Evolutionary conservation across 2,888 invertebrate species (phyloP).

Genomic region (Microplitis manilae): DNA sequence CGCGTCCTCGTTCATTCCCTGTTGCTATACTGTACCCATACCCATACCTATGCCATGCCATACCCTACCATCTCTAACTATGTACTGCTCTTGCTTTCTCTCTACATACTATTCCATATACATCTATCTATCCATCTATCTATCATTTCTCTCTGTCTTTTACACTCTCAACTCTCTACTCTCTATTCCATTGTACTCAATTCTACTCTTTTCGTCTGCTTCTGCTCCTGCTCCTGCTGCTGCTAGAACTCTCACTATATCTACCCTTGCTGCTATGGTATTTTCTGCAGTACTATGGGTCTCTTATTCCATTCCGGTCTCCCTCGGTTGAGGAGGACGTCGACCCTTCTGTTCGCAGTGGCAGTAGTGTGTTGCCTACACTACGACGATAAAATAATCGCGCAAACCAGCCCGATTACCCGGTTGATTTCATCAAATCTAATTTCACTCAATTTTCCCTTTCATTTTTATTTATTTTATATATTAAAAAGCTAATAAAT

Average conservation of each 20-base stretch:
- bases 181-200: slow-evolving; percentile 3
- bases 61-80: neutral
- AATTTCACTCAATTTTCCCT: slow-evolving; percentile 1
- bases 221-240: neutral
- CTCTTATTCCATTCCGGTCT: neutral
- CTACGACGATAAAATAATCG: slow-evolving; percentile 34
- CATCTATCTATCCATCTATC: neutral
- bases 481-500: too few relatives aligned
- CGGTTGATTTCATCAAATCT: slow-evolving; percentile 29
- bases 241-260: neutral
- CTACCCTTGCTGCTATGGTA: neutral
- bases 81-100: neutral
- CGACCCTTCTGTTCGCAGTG: slow-evolving; percentile 23
- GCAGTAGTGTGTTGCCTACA: slow-evolving; percentile 7
- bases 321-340: slow-evolving; percentile 25
- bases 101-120: neutral
- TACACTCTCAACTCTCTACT: neutral
- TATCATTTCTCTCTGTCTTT: neutral
- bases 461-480: neutral
- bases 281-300: neutral
- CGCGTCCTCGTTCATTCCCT: slow-evolving; percentile 35
- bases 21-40: neutral
- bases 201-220: neutral
- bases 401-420: slow-evolving; percentile 33
- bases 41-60: neutral